Percentiles rank a stretch among this genome's conserved stretches.
Conservation (phyloP, 2,113 vertebrate species). For the Chitala chitala region DNA sequence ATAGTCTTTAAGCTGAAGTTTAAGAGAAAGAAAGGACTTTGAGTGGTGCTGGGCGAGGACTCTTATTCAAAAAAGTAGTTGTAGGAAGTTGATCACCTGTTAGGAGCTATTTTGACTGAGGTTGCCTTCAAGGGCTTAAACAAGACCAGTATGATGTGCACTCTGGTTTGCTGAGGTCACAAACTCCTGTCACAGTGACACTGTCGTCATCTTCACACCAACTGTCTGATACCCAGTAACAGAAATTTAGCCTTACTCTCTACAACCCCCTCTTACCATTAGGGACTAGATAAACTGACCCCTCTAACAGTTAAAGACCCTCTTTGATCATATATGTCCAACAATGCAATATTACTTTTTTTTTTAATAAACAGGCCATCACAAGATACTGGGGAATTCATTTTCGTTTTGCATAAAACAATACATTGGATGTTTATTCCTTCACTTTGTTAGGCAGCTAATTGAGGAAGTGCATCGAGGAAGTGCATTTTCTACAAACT, state of each 20-base stretch:
- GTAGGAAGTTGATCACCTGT: background rate
- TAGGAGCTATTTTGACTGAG: background rate
- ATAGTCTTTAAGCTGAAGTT: constrained; percentile 42
- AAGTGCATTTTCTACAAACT: too few relatives aligned
- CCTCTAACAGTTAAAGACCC: background rate
- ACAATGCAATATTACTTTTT: background rate
- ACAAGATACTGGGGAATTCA: too few relatives aligned
- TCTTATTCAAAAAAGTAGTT: background rate
- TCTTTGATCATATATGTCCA: background rate
- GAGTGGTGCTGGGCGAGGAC: background rate
- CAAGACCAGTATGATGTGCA: background rate
- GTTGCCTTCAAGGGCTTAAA: background rate
- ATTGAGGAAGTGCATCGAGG: too few relatives aligned
- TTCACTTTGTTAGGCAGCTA: too few relatives aligned
- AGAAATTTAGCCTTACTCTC: background rate
- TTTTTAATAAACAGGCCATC: background rate
- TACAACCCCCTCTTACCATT: background rate
- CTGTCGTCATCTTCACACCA: background rate
- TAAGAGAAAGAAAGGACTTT: constrained; percentile 33
- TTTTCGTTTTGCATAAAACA: too few relatives aligned
- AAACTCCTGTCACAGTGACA: background rate
- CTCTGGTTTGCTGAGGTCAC: background rate
- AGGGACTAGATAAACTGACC: background rate
- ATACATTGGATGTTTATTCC: too few relatives aligned
- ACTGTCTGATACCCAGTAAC: background rate